These are phyloP conservation scores for Formica aserva DNA, from an alignment of 2,888 invertebrate genomes.

Conservation along the genomic window DNA sequence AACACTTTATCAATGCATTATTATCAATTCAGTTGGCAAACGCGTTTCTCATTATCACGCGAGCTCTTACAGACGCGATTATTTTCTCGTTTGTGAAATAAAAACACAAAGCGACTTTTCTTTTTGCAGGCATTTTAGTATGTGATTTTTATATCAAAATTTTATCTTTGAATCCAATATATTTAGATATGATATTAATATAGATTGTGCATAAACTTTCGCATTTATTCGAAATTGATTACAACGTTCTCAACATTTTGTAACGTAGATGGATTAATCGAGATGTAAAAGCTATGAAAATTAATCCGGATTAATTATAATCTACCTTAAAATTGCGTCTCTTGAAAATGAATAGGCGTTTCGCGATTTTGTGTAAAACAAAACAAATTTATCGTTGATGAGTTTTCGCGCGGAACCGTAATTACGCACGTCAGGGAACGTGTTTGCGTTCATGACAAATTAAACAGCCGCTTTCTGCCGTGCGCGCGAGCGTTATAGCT, in stretches of 20 bases:
- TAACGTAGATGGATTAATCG: background rate
- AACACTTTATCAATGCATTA: slow-evolving; percentile 33
- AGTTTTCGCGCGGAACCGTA: slow-evolving; percentile 10
- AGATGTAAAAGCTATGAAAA: slow-evolving; percentile 1
- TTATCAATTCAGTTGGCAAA: slow-evolving; percentile 26
- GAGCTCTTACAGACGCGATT: background rate
- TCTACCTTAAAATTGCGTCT: background rate
- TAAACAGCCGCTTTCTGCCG: slow-evolving; percentile 34
- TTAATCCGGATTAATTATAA: background rate
- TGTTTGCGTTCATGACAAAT: slow-evolving; percentile 39
- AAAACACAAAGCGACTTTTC: background rate
- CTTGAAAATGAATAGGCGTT: background rate
- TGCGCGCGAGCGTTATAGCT: slow-evolving; percentile 20
- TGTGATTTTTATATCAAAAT: background rate
- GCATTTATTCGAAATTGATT: slow-evolving; percentile 5
- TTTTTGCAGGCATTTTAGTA: background rate
- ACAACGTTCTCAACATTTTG: background rate
- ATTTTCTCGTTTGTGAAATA: background rate
- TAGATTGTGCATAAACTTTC: background rate
- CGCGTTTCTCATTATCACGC: slow-evolving; percentile 9
- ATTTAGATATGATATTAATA: background rate
- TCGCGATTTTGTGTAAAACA: background rate
- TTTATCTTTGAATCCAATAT: background rate
- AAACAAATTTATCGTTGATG: slow-evolving; percentile 20
- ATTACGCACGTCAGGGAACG: slow-evolving; percentile 22